Conservation (phyloP, 2,113 vertebrate genomes). For the Fulmarus glacialis region DNA sequence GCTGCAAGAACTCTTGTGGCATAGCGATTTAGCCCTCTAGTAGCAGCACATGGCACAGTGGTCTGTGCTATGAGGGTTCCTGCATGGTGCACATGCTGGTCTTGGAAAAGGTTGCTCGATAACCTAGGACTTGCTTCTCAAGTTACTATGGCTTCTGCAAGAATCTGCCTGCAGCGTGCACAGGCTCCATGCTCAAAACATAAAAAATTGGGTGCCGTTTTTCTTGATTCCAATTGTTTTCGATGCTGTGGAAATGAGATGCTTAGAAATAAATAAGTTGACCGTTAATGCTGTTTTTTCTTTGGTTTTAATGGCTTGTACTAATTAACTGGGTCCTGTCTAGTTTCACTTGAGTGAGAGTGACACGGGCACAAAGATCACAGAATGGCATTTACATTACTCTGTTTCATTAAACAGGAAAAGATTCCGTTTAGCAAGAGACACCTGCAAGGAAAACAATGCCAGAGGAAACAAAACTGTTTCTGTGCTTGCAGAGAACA, state of each 20-base stretch:
- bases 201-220: not conserved
- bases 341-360: constrained; percentile 25
- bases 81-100: rapidly evolving
- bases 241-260: not conserved
- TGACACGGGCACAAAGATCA: not conserved
- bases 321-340: constrained; percentile 43
- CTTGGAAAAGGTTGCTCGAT: not conserved
- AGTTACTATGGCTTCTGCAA: not conserved
- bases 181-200: not conserved
- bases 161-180: not conserved
- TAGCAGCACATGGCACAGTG: not conserved
- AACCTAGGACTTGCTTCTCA: not conserved
- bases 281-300: not conserved
- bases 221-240: not conserved
- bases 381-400: constrained; percentile 31
- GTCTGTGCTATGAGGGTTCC: not conserved
- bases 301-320: constrained; percentile 21
- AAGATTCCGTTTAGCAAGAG: constrained; percentile 14
- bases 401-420: constrained; percentile 20
- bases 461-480: constrained; percentile 33
- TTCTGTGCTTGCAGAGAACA: constrained; percentile 26
- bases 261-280: constrained; percentile 36
- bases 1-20: not conserved
- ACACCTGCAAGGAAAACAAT: constrained; percentile 45
- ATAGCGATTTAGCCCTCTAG: not conserved